Conservation (phyloP, 2,888 invertebrate species). For the Dynastes maya region DNA sequence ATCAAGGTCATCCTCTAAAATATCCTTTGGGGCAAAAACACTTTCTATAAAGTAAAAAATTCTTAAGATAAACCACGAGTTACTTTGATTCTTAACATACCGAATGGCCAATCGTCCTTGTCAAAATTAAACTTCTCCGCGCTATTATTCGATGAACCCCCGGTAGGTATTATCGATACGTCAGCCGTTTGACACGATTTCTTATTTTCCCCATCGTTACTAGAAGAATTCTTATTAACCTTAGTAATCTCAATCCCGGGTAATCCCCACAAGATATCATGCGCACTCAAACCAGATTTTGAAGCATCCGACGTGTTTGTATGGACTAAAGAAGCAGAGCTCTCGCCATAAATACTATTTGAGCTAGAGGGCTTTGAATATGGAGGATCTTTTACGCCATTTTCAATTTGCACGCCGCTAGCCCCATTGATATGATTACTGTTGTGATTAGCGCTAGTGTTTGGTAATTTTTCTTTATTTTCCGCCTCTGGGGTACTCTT, state of each 20-base stretch:
- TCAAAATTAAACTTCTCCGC: slow-evolving; percentile 64
- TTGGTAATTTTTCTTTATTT: slow-evolving; percentile 13
- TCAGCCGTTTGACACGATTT: slow-evolving; percentile 66
- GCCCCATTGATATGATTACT: background rate
- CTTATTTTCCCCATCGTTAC: slow-evolving; percentile 61
- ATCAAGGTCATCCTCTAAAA: slow-evolving; percentile 85
- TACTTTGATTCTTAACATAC: slow-evolving; percentile 55
- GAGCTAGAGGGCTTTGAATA: slow-evolving; percentile 34
- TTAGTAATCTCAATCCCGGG: slow-evolving; percentile 70
- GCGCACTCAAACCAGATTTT: slow-evolving; percentile 63
- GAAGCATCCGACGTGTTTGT: slow-evolving; percentile 20
- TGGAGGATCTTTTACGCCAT: slow-evolving; percentile 12
- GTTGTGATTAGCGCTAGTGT: background rate
- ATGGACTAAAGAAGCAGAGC: slow-evolving; percentile 22
- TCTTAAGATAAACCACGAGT: slow-evolving; percentile 10
- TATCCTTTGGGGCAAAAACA: slow-evolving; percentile 87
- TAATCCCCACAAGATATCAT: slow-evolving; percentile 68
- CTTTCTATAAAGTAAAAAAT: slow-evolving; percentile 69
- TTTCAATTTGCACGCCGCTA: background rate
- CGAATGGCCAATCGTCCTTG: slow-evolving; percentile 68
- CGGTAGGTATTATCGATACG: slow-evolving; percentile 68
- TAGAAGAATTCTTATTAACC: slow-evolving; percentile 64
- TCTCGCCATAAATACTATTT: slow-evolving; percentile 40
- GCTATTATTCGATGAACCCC: slow-evolving; percentile 58
- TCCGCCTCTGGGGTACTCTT: slow-evolving; percentile 31